These are phyloP conservation scores for Epinephelus awoara DNA, from an alignment of 2,797 vertebrate species.

Conservation along the genomic window DNA sequence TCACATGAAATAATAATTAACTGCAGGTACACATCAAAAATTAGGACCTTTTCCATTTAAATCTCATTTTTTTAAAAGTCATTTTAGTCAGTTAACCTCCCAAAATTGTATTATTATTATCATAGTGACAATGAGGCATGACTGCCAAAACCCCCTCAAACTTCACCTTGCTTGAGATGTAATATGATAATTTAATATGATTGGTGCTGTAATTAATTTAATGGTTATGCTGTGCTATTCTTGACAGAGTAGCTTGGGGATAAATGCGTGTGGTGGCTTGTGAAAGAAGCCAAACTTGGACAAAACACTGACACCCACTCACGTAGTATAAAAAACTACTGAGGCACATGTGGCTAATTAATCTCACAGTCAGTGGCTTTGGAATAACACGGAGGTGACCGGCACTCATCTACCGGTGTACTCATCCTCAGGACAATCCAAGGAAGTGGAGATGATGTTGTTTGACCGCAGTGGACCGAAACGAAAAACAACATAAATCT, in stretches of 20 bases:
- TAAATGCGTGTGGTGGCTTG: slow-evolving; percentile 5
- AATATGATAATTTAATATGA: slow-evolving; percentile 23
- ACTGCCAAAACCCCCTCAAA: not conserved
- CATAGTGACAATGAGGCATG: not conserved
- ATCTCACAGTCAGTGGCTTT: slow-evolving; percentile 25
- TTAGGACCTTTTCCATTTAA: not conserved
- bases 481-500: slow-evolving; percentile 52
- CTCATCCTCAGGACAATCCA: slow-evolving; percentile 66
- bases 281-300: slow-evolving; percentile 25
- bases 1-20: not conserved
- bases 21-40: not conserved
- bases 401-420: slow-evolving; percentile 14
- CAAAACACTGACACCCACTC: slow-evolving; percentile 20
- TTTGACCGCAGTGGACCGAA: slow-evolving; percentile 28
- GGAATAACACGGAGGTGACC: slow-evolving; percentile 28
- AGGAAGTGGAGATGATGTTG: slow-evolving; percentile 65
- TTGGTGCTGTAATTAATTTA: slow-evolving; percentile 13
- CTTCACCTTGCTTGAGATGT: not conserved
- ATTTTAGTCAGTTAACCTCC: not conserved
- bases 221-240: slow-evolving; percentile 13
- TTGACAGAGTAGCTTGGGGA: slow-evolving; percentile 7
- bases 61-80: not conserved
- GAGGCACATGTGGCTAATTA: not conserved
- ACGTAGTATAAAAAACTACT: not conserved
- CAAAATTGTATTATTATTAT: not conserved